Percentiles rank a stretch among this genome's conserved stretches.
Conservation (phyloP, 2,113 vertebrate genomes). For the Catagonus wagneri region DNA sequence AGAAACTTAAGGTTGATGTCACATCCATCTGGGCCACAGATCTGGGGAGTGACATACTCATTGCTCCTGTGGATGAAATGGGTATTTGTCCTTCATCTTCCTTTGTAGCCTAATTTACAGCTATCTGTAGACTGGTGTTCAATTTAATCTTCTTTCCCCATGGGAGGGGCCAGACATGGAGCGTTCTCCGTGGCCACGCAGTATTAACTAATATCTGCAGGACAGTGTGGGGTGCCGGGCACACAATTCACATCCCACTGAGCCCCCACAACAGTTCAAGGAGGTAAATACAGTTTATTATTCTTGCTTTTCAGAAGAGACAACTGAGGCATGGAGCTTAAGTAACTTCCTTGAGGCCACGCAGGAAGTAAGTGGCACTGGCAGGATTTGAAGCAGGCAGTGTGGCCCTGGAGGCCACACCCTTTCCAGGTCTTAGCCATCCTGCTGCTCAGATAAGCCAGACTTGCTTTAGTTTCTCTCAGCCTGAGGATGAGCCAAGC, state of each 20-base stretch:
- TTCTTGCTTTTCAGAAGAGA: constrained; percentile 4
- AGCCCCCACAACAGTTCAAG: neutral
- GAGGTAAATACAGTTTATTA: neutral
- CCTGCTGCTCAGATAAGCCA: neutral
- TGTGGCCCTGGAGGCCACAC: neutral
- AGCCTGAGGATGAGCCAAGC: neutral
- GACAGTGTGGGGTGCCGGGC: neutral
- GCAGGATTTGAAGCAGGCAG: neutral
- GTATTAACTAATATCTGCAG: neutral
- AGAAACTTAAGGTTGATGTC: constrained; percentile 86
- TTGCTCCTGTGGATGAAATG: constrained; percentile 92
- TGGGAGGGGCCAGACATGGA: neutral
- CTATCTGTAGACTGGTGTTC: neutral
- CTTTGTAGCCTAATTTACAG: neutral
- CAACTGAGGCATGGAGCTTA: neutral
- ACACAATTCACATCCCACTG: neutral
- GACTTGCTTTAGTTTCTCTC: neutral
- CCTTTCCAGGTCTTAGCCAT: neutral
- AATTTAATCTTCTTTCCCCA: neutral
- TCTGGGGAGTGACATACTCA: constrained; percentile 80
- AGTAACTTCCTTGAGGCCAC: neutral
- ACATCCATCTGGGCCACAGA: constrained; percentile 84
- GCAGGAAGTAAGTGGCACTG: neutral
- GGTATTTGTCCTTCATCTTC: constrained; percentile 83
- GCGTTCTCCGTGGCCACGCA: neutral